A percentile compares a stretch with the other conserved stretches of the same genome.
phyloP scores from a whole-genome alignment of 2,113 vertebrate species.

The Gymnarchus niloticus region DNA sequence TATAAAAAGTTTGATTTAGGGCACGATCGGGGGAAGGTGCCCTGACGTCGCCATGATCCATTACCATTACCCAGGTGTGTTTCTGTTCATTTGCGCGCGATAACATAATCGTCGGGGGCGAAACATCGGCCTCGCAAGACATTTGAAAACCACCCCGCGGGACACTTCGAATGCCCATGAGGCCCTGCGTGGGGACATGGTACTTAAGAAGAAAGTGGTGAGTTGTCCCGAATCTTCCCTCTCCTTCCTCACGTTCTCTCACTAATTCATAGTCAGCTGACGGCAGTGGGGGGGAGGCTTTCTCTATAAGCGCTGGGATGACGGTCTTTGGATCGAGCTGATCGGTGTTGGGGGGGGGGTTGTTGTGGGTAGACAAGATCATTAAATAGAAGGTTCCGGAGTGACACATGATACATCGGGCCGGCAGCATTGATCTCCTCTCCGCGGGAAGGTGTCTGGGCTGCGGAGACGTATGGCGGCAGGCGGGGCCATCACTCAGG shows the following conservation, averaged over 20 bases:
- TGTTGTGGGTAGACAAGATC: conserved; percentile 85
- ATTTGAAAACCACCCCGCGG: neutral
- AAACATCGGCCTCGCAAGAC: neutral
- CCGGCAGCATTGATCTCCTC: conserved; percentile 79
- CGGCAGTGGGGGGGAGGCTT: neutral
- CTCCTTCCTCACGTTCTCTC: neutral
- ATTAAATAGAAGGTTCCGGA: conserved; percentile 83
- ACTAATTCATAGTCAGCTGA: conserved; percentile 20
- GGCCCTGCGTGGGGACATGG: no score
- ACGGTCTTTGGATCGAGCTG: neutral
- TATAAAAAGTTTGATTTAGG: neutral
- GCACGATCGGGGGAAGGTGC: neutral
- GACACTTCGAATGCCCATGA: neutral
- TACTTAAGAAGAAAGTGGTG: no score
- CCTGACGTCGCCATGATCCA: neutral
- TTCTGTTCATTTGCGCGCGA: neutral
- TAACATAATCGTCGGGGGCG: neutral
- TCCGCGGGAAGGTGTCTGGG: conserved; percentile 76
- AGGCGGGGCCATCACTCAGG: conserved; percentile 75
- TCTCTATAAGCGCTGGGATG: neutral
- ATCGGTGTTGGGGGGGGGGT: conserved; percentile 45
- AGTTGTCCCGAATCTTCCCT: neutral
- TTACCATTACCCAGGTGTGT: neutral
- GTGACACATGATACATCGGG: conserved; percentile 87
- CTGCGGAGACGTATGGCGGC: conserved; percentile 64